A percentile compares a stretch with the other conserved stretches of the same genome.
Conservation (phyloP, 1,140 invertebrate species). For the Adoxophyes honmai region DNA sequence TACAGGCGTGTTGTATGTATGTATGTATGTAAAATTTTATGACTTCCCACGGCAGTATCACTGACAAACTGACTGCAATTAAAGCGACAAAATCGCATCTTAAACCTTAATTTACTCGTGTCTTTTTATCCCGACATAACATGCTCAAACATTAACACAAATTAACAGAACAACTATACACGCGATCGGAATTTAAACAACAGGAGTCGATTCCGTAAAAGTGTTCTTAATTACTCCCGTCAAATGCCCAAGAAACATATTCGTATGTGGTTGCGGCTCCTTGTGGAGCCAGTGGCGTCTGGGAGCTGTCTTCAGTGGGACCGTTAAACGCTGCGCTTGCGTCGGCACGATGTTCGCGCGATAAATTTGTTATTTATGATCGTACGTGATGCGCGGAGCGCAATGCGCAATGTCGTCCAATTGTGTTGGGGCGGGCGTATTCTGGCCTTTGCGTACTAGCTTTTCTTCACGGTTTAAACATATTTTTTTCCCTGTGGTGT, state of each 20-base stretch:
- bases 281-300: not conserved
- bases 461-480: no score
- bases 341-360: constrained; percentile 11
- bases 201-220: constrained; percentile 14
- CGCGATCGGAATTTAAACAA: constrained; percentile 15
- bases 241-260: not conserved
- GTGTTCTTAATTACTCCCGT: constrained; percentile 7
- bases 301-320: not conserved
- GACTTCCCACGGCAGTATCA: no score
- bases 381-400: constrained; percentile 14
- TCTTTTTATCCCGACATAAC: not conserved
- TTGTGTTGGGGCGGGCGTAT: constrained; percentile 10
- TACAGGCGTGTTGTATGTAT: no score
- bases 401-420: constrained; percentile 14
- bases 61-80: no score
- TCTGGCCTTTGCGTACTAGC: no score
- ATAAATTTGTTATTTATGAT: constrained; percentile 16
- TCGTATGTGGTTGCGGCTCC: not conserved
- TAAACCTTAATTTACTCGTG: not conserved
- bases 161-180: constrained; percentile 16
- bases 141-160: constrained; percentile 14
- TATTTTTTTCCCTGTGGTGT: no score
- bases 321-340: constrained; percentile 9
- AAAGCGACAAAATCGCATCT: no score
- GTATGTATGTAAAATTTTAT: no score